Percentiles rank a stretch among this genome's conserved stretches.
Evolutionary conservation across 2,113 vertebrate genomes (phyloP).

Genomic region (Edolisoma coerulescens): DNA sequence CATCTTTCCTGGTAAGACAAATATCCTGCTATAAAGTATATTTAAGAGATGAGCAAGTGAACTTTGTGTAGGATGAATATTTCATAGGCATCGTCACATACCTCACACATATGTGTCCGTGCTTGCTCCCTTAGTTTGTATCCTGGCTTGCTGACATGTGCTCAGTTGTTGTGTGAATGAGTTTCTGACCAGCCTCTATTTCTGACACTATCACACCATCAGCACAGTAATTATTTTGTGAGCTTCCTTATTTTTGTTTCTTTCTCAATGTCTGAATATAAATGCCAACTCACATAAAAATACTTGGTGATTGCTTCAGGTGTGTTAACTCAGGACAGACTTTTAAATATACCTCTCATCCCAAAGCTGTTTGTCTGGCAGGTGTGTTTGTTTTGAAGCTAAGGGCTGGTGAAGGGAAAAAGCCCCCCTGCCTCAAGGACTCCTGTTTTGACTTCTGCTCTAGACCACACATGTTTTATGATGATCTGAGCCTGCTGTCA

Average conservation of each 20-base stretch:
- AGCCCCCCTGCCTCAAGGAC: neutral
- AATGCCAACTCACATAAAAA: neutral
- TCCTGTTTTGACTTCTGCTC: neutral
- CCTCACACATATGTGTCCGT: neutral
- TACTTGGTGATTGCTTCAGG: neutral
- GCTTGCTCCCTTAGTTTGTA: neutral
- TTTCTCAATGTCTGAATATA: neutral
- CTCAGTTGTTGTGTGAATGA: neutral
- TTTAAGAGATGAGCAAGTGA: neutral
- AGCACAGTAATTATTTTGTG: neutral
- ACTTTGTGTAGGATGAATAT: neutral
- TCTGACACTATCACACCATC: neutral
- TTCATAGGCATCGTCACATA: neutral
- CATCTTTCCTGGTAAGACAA: neutral
- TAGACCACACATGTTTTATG: neutral
- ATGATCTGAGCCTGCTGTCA: neutral
- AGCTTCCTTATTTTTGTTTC: neutral
- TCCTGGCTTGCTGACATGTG: neutral
- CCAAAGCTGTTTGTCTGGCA: neutral
- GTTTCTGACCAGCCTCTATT: neutral
- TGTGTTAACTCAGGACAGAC: neutral
- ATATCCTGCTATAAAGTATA: neutral
- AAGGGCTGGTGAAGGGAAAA: neutral
- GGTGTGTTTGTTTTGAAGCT: neutral
- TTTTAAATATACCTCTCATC: neutral